These are phyloP conservation scores for Sebastes diploproa DNA, from an alignment of 2,797 vertebrate species.

Conservation along the genomic window DNA sequence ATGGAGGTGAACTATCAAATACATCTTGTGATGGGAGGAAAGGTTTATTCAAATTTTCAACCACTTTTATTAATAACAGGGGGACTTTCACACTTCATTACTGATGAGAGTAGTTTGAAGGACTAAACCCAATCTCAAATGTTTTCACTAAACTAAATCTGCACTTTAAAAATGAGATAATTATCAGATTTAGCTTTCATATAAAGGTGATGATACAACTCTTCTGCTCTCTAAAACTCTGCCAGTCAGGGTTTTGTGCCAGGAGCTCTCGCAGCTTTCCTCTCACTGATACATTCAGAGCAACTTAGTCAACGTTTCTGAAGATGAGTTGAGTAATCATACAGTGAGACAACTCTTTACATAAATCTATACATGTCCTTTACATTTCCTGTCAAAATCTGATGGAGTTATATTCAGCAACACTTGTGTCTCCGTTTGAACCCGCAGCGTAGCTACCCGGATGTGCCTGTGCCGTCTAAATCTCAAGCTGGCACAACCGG, in stretches of 20 bases:
- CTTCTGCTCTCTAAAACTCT: constrained; percentile 1
- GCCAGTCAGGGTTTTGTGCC: not conserved
- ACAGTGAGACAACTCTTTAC: not conserved
- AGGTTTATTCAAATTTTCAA: not conserved
- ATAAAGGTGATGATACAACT: not conserved
- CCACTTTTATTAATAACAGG: not conserved
- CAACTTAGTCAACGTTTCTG: not conserved
- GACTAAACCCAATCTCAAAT: not conserved
- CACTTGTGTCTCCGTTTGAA: not conserved
- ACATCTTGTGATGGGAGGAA: not conserved
- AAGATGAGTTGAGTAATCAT: not conserved
- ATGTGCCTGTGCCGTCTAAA: not conserved
- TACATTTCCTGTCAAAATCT: constrained; percentile 5
- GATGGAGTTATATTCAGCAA: constrained; percentile 1
- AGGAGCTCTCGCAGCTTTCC: not conserved
- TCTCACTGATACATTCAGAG: not conserved
- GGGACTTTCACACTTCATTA: not conserved
- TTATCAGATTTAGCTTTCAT: not conserved
- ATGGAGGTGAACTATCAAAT: not conserved
- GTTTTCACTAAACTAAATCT: not conserved
- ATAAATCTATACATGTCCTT: not conserved
- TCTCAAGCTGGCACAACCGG: not conserved
- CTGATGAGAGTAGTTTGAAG: not conserved
- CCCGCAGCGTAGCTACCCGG: not conserved
- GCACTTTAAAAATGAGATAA: not conserved